Evolutionary conservation across 2,888 invertebrate species (phyloP).

Genomic region (Tinea semifulvella): DNA sequence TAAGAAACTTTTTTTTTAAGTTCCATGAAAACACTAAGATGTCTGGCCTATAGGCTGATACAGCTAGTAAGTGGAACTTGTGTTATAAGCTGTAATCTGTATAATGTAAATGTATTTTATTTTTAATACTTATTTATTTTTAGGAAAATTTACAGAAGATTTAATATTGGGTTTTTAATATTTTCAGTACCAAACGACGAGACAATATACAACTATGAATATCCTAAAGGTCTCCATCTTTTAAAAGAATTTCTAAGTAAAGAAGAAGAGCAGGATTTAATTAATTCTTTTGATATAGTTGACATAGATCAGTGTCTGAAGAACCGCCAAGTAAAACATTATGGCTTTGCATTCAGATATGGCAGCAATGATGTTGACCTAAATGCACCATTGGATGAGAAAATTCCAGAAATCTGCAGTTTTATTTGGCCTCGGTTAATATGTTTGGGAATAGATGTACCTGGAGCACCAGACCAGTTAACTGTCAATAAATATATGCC

Average conservation of each 20-base stretch:
- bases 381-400: constrained; percentile 68
- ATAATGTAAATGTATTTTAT: no score
- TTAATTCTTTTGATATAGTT: constrained; percentile 67
- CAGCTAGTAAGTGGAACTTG: no score
- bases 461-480: constrained; percentile 77
- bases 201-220: constrained; percentile 33
- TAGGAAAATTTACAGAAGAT: no score
- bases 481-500: constrained; percentile 86
- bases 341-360: constrained; percentile 92
- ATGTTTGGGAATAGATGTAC: constrained; percentile 33
- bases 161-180: no score
- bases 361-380: constrained; percentile 86
- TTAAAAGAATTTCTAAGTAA: constrained; percentile 75
- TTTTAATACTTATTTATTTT: no score
- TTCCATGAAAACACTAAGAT: no score
- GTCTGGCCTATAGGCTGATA: no score
- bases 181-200: constrained; percentile 50
- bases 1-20: no score
- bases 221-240: constrained; percentile 76
- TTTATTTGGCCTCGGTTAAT: constrained; percentile 69
- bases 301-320: constrained; percentile 65
- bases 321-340: constrained; percentile 88
- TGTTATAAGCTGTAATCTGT: no score
- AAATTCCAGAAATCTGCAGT: constrained; percentile 76
- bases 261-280: constrained; percentile 71